These are phyloP conservation scores for Bryconaethiops microstoma DNA, from an alignment of 2,797 vertebrate genomes.

Conservation along the genomic window DNA sequence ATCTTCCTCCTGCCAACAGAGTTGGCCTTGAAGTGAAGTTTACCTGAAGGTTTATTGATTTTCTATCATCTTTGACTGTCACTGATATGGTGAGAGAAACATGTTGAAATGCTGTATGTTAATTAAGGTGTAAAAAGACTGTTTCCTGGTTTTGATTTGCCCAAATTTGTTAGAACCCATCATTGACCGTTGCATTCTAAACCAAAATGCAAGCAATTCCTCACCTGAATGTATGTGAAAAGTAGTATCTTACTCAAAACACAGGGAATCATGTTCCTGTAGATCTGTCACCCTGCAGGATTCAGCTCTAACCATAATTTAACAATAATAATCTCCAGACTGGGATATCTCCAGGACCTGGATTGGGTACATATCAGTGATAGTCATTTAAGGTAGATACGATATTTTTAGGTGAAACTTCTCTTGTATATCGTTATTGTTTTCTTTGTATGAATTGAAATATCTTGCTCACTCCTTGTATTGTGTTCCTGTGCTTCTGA, in stretches of 20 bases:
- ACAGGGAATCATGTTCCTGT: too few species aligned
- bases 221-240: too few species aligned
- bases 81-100: not conserved
- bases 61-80: not conserved
- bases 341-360: too few species aligned
- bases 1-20: not conserved
- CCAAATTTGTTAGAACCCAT: not conserved
- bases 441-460: conserved; percentile 13
- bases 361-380: not conserved
- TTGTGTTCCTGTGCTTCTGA: conserved; percentile 38
- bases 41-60: not conserved
- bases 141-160: conserved; percentile 4
- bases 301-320: too few species aligned
- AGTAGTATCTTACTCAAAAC: too few species aligned
- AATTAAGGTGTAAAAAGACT: not conserved
- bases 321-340: too few species aligned
- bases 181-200: not conserved
- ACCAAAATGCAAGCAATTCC: too few species aligned
- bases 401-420: conserved; percentile 10
- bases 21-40: not conserved
- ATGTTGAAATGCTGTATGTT: not conserved
- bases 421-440: conserved; percentile 10
- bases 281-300: too few species aligned
- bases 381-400: conserved; percentile 9
- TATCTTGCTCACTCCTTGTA: conserved; percentile 11